Conservation (phyloP, 2,888 invertebrate species). For the Nezara viridula region DNA sequence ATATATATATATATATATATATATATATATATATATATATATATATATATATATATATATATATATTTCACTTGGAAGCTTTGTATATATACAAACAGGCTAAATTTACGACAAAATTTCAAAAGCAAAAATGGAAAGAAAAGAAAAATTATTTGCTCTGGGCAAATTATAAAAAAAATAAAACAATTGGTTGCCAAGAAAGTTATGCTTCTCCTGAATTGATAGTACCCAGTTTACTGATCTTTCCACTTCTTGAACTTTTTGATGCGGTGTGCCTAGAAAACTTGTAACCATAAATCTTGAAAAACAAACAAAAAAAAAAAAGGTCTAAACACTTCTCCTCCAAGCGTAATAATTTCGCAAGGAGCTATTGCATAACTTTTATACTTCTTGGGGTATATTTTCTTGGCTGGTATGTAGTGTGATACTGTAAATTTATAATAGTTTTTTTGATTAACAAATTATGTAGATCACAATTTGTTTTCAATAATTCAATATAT, state of each 20-base stretch:
- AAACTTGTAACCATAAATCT: conserved; percentile 14
- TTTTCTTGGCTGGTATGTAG: not conserved
- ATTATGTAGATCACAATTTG: not conserved
- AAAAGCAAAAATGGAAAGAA: not conserved
- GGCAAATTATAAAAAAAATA: not conserved
- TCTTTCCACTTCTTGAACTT: not conserved
- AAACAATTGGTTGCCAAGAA: not conserved
- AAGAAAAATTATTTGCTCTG: not conserved
- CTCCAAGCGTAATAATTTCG: not conserved
- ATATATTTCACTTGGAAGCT: no score
- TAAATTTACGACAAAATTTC: no score
- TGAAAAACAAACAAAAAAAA: no score
- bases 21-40: no score
- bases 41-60: no score
- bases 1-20: no score
- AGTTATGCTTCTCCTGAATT: conserved; percentile 3
- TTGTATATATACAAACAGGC: no score
- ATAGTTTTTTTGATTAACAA: not conserved
- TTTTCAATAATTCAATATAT: no score
- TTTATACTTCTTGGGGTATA: not conserved
- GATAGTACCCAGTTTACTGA: not conserved
- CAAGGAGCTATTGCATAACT: not conserved
- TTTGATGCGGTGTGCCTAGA: not conserved
- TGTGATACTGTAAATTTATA: not conserved
- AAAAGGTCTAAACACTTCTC: not conserved